These are phyloP conservation scores for Myiothlypis chrysogaster DNA, from an alignment of 2,797 vertebrate species.

Conservation along the genomic window DNA sequence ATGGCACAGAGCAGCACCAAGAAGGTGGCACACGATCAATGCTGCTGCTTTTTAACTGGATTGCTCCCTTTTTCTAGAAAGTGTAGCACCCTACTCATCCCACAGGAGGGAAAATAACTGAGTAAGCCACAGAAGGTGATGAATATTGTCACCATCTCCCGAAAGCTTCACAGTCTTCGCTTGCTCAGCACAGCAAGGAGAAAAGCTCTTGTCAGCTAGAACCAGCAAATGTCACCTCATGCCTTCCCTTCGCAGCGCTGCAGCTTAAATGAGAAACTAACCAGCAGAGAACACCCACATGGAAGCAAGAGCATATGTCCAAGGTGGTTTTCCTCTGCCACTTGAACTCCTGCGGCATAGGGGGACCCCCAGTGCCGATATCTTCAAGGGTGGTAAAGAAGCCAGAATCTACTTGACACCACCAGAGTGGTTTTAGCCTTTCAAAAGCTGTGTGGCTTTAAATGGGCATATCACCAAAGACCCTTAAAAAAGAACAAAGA, in stretches of 20 bases:
- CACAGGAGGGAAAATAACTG: not conserved
- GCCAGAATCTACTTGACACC: not conserved
- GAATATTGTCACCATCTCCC: not conserved
- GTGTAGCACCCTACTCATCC: not conserved
- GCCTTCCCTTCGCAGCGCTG: accelerated
- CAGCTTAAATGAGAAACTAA: not conserved
- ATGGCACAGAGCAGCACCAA: not conserved
- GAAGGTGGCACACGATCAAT: accelerated
- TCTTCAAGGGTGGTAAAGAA: not conserved
- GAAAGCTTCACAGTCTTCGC: not conserved
- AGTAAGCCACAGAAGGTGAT: not conserved
- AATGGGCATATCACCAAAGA: not conserved
- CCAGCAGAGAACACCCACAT: not conserved
- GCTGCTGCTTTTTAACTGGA: not conserved
- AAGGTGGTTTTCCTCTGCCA: not conserved
- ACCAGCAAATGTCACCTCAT: not conserved
- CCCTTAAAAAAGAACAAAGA: not conserved
- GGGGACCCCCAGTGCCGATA: not conserved
- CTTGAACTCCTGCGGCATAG: not conserved
- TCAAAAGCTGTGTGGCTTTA: not conserved
- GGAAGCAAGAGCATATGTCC: not conserved
- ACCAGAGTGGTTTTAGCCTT: not conserved
- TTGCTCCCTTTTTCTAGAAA: not conserved
- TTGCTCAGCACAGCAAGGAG: not conserved
- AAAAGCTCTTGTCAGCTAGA: not conserved